phyloP scores from a whole-genome alignment of 2,113 vertebrate species.

The Phalacrocorax aristotelis region DNA sequence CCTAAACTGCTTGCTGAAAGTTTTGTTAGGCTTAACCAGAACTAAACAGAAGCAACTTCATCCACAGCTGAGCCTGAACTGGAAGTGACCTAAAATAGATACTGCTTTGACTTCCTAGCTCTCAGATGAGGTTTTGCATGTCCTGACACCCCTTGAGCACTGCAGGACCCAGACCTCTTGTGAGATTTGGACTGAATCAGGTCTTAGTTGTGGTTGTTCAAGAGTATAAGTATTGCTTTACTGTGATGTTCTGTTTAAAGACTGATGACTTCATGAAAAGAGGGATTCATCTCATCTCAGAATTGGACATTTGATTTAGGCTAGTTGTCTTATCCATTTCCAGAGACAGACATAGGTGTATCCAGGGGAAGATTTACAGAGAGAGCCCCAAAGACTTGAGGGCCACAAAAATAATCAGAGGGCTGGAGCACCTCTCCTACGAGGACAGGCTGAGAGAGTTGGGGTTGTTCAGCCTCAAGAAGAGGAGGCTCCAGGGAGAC shows the following conservation, averaged over 20 bases:
- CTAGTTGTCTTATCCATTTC: not conserved
- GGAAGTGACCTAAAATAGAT: not conserved
- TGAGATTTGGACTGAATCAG: not conserved
- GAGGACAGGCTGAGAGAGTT: too few species aligned
- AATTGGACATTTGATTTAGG: not conserved
- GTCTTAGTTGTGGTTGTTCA: not conserved
- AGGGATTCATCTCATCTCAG: not conserved
- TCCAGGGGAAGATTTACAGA: not conserved
- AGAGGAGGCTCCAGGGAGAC: too few species aligned
- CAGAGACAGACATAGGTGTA: not conserved
- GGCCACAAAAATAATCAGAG: too few species aligned
- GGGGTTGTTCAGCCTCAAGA: too few species aligned
- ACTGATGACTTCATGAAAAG: not conserved
- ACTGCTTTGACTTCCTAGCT: fast-evolving
- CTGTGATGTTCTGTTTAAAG: not conserved
- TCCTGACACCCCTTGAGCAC: not conserved
- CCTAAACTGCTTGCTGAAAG: not conserved
- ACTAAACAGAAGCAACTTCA: not conserved
- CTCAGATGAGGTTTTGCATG: not conserved
- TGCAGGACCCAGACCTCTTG: not conserved
- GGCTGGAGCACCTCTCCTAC: too few species aligned
- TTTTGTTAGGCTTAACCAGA: not conserved
- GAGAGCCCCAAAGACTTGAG: not conserved
- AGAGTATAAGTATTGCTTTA: not conserved
- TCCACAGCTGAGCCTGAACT: not conserved